Evolutionary conservation across 23 tunicate species (phyloP).

Genomic region (Trididemnum nubilum): DNA sequence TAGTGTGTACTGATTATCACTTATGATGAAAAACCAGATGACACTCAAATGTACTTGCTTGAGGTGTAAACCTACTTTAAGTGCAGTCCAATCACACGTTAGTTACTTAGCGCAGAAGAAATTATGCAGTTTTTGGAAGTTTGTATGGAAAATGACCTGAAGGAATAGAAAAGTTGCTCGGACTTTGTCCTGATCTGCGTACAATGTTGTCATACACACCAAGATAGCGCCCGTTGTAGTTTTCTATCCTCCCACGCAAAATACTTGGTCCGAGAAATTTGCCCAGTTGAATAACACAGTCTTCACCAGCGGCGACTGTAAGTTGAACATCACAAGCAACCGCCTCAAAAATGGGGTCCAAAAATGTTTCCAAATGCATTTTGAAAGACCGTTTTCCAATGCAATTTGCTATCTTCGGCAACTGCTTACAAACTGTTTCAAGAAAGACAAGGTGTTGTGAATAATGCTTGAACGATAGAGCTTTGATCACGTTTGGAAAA

Average conservation of each 20-base stretch:
- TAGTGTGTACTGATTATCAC: too few relatives aligned
- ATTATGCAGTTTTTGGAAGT: neutral
- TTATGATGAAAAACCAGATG: too few relatives aligned
- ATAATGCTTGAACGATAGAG: slow-evolving; percentile 50
- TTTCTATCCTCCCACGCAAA: slow-evolving; percentile 80
- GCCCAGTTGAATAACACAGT: slow-evolving; percentile 65
- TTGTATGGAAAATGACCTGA: neutral
- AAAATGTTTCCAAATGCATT: slow-evolving; percentile 58
- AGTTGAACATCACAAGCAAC: slow-evolving; percentile 62
- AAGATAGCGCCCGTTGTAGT: slow-evolving; percentile 18
- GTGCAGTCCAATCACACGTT: too few relatives aligned
- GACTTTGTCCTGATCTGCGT: neutral
- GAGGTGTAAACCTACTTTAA: too few relatives aligned
- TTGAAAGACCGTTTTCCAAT: slow-evolving; percentile 77
- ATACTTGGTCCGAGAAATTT: slow-evolving; percentile 74
- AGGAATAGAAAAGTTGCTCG: neutral
- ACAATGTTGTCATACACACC: slow-evolving; percentile 22
- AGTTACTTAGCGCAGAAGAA: too few relatives aligned
- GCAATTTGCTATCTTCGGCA: slow-evolving; percentile 60
- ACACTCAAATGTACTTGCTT: too few relatives aligned
- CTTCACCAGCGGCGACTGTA: slow-evolving; percentile 82
- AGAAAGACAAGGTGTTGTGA: slow-evolving; percentile 72
- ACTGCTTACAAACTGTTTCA: slow-evolving; percentile 82
- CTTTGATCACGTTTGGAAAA: slow-evolving; percentile 49
- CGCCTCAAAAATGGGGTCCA: slow-evolving; percentile 79